Percentiles rank a stretch among this genome's conserved stretches.
Evolutionary conservation across 2,113 vertebrate genomes (phyloP).

Genomic region (Pan paniscus): DNA sequence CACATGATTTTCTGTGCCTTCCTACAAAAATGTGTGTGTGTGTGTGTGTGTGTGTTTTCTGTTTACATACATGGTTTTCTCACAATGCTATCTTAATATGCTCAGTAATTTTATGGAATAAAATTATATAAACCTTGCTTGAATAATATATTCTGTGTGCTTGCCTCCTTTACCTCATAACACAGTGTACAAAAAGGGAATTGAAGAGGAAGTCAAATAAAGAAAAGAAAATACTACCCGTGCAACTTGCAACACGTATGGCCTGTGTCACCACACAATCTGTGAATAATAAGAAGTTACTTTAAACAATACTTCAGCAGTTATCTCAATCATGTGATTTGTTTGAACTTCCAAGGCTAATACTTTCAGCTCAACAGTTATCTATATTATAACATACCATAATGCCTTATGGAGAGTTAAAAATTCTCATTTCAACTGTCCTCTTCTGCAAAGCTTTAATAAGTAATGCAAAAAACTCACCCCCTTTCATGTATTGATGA

Average conservation of each 20-base stretch:
- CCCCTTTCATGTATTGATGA: background rate
- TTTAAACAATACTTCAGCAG: conserved; percentile 16
- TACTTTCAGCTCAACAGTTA: background rate
- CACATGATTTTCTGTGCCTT: background rate
- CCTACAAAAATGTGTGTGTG: background rate
- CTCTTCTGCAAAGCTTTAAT: background rate
- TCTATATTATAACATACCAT: background rate
- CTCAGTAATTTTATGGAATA: background rate
- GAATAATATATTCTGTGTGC: background rate
- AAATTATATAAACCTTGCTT: background rate
- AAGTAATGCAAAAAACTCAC: background rate
- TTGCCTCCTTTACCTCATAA: background rate
- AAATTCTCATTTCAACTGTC: background rate
- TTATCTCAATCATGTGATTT: background rate
- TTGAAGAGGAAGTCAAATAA: background rate
- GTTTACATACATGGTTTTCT: background rate
- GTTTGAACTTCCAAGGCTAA: conserved; percentile 24
- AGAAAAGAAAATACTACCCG: background rate
- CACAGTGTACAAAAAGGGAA: background rate
- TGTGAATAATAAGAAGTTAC: conserved; percentile 37
- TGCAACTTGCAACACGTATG: background rate
- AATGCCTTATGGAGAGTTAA: background rate
- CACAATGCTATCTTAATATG: background rate
- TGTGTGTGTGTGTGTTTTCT: background rate
- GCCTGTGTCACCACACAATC: background rate